These are phyloP conservation scores for Ormyrus rosae DNA, from an alignment of 2,888 invertebrate species.

Conservation along the genomic window DNA sequence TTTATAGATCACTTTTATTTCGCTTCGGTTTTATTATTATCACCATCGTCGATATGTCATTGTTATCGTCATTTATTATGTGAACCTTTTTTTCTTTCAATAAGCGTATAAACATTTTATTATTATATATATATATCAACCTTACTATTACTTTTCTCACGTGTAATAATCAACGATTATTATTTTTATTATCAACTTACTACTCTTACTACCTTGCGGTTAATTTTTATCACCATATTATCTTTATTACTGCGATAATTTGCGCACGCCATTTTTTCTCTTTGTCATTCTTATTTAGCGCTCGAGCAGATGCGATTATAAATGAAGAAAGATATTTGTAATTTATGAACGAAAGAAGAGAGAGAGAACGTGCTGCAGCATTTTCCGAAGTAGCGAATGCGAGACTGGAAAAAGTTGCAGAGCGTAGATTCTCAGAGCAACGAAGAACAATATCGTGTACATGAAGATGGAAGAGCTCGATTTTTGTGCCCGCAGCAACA, in stretches of 20 bases:
- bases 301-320: background rate
- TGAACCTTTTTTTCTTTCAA: slow-evolving; percentile 13
- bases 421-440: background rate
- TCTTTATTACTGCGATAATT: slow-evolving; percentile 7
- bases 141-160: slow-evolving; percentile 11
- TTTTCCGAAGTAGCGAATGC: background rate
- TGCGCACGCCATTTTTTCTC: background rate
- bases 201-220: background rate
- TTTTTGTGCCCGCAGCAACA: background rate
- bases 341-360: background rate
- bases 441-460: background rate
- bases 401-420: background rate
- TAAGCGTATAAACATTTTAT: slow-evolving; percentile 13
- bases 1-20: slow-evolving; percentile 13
- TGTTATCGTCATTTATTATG: slow-evolving; percentile 14
- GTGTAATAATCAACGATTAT: slow-evolving; percentile 20
- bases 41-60: slow-evolving; percentile 5
- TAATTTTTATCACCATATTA: background rate
- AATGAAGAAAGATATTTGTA: background rate
- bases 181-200: slow-evolving; percentile 17
- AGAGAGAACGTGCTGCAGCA: background rate
- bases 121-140: background rate
- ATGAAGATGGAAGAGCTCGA: background rate
- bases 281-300: background rate
- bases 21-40: slow-evolving; percentile 2